Evolutionary conservation across 1,140 invertebrate genomes (phyloP).

Genomic region (Brachionus sp.): DNA sequence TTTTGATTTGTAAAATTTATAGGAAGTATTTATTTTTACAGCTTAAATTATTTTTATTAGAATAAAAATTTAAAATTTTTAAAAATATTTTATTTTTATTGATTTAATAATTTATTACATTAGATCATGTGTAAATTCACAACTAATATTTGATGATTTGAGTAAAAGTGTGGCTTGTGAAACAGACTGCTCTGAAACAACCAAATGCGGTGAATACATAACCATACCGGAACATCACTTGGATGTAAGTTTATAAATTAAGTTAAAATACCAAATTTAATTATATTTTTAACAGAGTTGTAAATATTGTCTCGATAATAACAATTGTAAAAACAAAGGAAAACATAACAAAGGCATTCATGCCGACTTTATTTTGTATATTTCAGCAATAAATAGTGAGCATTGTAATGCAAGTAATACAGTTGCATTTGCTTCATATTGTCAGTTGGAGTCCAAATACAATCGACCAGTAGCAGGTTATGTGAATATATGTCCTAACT

Average conservation of each 20-base stretch:
- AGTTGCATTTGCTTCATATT: constrained; percentile 95
- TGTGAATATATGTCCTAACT: constrained; percentile 93
- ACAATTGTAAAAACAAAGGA: constrained; percentile 27
- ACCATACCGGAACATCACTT: constrained; percentile 83
- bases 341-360: constrained; percentile 62
- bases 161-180: constrained; percentile 69
- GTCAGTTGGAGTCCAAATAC: constrained; percentile 86
- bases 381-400: constrained; percentile 86
- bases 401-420: constrained; percentile 76
- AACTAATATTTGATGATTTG: constrained; percentile 8
- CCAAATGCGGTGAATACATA: constrained; percentile 85
- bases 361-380: constrained; percentile 93
- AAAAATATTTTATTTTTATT: too few species aligned
- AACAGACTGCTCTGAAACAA: constrained; percentile 73
- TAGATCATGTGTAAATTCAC: constrained; percentile 21
- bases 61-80: too few species aligned
- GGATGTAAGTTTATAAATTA: constrained; percentile 66
- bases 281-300: constrained; percentile 49
- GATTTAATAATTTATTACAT: neutral
- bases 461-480: constrained; percentile 95
- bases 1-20: too few species aligned
- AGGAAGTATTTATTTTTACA: too few species aligned
- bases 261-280: neutral
- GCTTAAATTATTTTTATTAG: too few species aligned
- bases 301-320: constrained; percentile 48